Evolutionary conservation across 2,888 invertebrate genomes (phyloP), one percentile per base, ranked within the genome.

Genomic region (Meghimatium bilineatum): DNA sequence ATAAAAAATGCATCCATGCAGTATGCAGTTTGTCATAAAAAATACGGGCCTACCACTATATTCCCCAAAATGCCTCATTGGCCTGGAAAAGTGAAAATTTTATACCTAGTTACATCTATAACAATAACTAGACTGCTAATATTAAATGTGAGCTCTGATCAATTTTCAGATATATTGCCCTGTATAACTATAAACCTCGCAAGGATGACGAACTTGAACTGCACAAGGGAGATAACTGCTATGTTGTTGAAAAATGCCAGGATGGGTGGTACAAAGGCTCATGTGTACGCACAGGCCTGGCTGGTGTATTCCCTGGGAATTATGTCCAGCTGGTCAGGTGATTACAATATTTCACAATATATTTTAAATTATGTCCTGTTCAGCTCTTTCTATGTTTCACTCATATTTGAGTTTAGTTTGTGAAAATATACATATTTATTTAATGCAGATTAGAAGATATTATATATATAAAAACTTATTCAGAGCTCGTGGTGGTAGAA

Each of bases 191-290:
- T 94, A 96, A 96, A 84, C 99, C 99, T 26, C 97, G 97, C 94
- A 99, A 99, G 94, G 97, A 97, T 72, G 99, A 99, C 94, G 99
- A 99, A 94, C 94, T 99, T 87, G 98, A 99, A 92, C 95, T 99
- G 87, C 95, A 95, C 86, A 98, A 98, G 93, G 97, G 98, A 81
- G 99, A 99, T 94, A 93, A 93, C 83, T 97, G 99, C 81, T 97
- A 96, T 93, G 99, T 99, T 85, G 95, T 98, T 93, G 99, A 99
- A 95, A 98, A 98, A 93, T 99, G 99, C 94, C 98, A 99, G 94
- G 99, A 99, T 94, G 99, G 99, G 88, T 99, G 99, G 99, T 99
- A 96, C 95, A 98, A 99, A 90, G 99, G 99, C 89, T 97, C 98
- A 88, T 98, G 97, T 91, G 96, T 98, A 91, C 89, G 90, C 66